Conservation (phyloP, 2,888 invertebrate species). For the Theretra japonica region DNA sequence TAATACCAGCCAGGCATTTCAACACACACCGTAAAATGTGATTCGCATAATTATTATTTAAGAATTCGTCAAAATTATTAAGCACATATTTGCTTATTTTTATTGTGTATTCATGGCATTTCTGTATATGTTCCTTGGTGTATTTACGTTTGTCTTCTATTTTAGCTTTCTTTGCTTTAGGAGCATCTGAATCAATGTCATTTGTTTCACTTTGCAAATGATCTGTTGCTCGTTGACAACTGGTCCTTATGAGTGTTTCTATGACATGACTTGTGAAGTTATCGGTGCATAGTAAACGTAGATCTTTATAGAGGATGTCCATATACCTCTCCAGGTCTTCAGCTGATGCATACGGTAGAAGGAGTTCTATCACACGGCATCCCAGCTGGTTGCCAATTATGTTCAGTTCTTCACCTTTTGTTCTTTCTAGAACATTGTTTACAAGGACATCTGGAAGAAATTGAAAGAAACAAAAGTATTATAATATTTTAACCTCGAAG, state of each 20-base stretch:
- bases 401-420: slow-evolving; percentile 88
- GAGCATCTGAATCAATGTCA: slow-evolving; percentile 44
- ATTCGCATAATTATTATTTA: slow-evolving; percentile 91
- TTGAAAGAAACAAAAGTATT: neutral
- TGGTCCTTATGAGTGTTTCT: slow-evolving; percentile 87
- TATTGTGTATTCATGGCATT: slow-evolving; percentile 87
- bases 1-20: slow-evolving; percentile 88
- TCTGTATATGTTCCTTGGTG: slow-evolving; percentile 74
- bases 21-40: slow-evolving; percentile 90
- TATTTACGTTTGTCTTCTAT: slow-evolving; percentile 61
- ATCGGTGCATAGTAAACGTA: slow-evolving; percentile 90
- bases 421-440: slow-evolving; percentile 90
- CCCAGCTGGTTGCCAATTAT: slow-evolving; percentile 92
- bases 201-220: slow-evolving; percentile 54
- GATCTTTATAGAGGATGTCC: slow-evolving; percentile 85
- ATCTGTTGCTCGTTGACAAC: slow-evolving; percentile 81
- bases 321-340: slow-evolving; percentile 87
- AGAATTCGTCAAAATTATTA: slow-evolving; percentile 94
- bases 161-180: slow-evolving; percentile 64
- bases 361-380: slow-evolving; percentile 90
- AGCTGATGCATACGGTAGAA: slow-evolving; percentile 88
- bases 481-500: too few species aligned
- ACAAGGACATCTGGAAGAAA: slow-evolving; percentile 86
- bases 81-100: slow-evolving; percentile 90
- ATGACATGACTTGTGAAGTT: slow-evolving; percentile 92